Evolutionary conservation across 2,113 vertebrate genomes (phyloP), one percentile per base, ranked within the genome.

Genomic region (Epinephelus cyanopodus): DNA sequence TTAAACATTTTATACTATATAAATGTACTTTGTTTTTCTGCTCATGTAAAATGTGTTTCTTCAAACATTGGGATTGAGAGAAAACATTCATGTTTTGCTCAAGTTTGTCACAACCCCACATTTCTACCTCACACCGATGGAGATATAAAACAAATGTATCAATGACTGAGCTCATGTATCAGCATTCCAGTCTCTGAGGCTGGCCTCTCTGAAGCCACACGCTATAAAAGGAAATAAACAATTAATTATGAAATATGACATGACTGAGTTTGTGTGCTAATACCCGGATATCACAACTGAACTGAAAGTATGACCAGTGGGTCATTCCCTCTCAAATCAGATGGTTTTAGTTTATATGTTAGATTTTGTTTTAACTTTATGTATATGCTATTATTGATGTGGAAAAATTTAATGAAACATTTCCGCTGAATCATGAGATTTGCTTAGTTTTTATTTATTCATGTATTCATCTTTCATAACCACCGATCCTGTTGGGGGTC

Each of bases 41-140:
- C 73, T 82, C 61, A 74, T 73, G 63, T 85, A 62, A 83, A 70
- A 81, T 82, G 58, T 58, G 66, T 82, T 64, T 87, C 71, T 90
- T 85, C 61, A 73, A 77, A 86, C 21, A 63, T 65, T 80, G 57
- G 57, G 68, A 79, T 61, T 48, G 14, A 81, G 66, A 67, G 67
- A 89, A 61, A 61, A 72, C 67, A 53, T 75, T 83, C 52, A 77
- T 74, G 69, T 83, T 87, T 89, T 70, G 45, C 79, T 83, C 9
- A 72, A 77, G 77, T 89, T 90, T 83, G 81, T 90, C 81, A 91
- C 70, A 88, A 84, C 62, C 60, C 76, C 86, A 89, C 91, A 92
- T 93, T 91, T 94, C 94, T 94, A 94, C 93, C 94, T 94, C 93
- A 93, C 75, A 84, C 54, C 37, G 67, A 90, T 79, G 62, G 79